Evolutionary conservation across 2,888 invertebrate genomes (phyloP), one percentile per base, ranked within the genome.

Genomic region (Rhyacophila evoluta): DNA sequence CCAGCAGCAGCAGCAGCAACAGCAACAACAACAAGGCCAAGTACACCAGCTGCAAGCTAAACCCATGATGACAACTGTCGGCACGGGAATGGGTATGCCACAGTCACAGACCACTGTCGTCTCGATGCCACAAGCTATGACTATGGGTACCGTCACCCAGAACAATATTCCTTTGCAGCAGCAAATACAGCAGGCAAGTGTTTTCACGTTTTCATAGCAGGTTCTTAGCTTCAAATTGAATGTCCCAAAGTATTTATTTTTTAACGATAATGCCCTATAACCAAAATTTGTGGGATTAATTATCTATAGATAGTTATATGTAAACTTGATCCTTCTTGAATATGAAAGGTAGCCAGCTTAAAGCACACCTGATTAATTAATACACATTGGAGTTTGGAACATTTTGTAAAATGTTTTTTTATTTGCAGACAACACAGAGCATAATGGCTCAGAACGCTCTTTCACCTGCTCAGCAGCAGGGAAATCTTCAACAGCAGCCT

Each of bases 181-280:
- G 82, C 92, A 92, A 84, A 88, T 92, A 79, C 92, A 92, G 84
- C 91, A 91, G 83, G 92, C 92, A 85, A 87, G 87, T 38, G 15
- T 39, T 15, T 33, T 33, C n/a, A n/a, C n/a, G n/a, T n/a, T n/a
- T n/a, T n/a, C n/a, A n/a, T n/a, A n/a, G n/a, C n/a, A n/a, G n/a
- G n/a, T n/a, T n/a, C n/a, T n/a, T n/a, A n/a, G n/a, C n/a, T n/a
- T n/a, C n/a, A n/a, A n/a, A n/a, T n/a, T n/a, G n/a, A n/a, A n/a
- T n/a, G n/a, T n/a, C n/a, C n/a, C n/a, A n/a, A n/a, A n/a, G n/a
- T n/a, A n/a, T n/a, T n/a, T n/a, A n/a, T n/a, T n/a, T n/a, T n/a
- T n/a, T n/a, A n/a, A n/a, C n/a, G n/a, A n/a, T n/a, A n/a, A n/a
- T n/a, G n/a, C n/a, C n/a, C n/a, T n/a, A n/a, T n/a, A n/a, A n/a